phyloP scores from a whole-genome alignment of 30 jellyfish, hydroid and myxozoan species.

The Turritopsis rubra region DNA sequence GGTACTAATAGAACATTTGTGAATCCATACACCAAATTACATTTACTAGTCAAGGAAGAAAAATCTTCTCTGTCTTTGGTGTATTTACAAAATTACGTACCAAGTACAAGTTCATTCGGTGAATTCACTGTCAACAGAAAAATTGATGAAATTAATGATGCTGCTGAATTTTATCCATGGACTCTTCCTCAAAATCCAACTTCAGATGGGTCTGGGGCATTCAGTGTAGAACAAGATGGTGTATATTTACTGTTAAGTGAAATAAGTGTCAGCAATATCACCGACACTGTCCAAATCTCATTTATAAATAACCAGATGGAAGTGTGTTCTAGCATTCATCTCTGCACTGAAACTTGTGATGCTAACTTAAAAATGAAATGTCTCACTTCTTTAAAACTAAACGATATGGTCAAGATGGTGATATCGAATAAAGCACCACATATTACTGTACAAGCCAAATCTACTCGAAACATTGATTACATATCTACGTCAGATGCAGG shows the following conservation, averaged over 20 bases:
- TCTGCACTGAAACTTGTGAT: constrained; percentile 1
- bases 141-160: constrained; percentile 31
- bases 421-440: background rate
- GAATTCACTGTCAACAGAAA: background rate
- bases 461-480: background rate
- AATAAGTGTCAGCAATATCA: constrained; percentile 1
- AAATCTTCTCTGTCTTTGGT: constrained; percentile 20
- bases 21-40: background rate
- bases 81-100: background rate
- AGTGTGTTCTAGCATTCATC: constrained; percentile 10
- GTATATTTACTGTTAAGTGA: constrained; percentile 10
- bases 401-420: constrained; percentile 8
- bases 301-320: constrained; percentile 10
- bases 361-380: constrained; percentile 14
- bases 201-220: constrained; percentile 11
- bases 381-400: background rate
- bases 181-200: constrained; percentile 1
- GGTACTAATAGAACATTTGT: background rate
- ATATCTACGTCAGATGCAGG: constrained; percentile 4
- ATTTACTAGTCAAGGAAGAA: background rate
- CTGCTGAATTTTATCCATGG: constrained; percentile 14
- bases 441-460: background rate
- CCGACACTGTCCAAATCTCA: background rate
- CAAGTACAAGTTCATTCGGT: background rate
- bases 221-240: constrained; percentile 13